Evolutionary conservation across 2,888 invertebrate species (phyloP), one percentile per base, ranked within the genome.

Genomic region (Drosophila mulleri): DNA sequence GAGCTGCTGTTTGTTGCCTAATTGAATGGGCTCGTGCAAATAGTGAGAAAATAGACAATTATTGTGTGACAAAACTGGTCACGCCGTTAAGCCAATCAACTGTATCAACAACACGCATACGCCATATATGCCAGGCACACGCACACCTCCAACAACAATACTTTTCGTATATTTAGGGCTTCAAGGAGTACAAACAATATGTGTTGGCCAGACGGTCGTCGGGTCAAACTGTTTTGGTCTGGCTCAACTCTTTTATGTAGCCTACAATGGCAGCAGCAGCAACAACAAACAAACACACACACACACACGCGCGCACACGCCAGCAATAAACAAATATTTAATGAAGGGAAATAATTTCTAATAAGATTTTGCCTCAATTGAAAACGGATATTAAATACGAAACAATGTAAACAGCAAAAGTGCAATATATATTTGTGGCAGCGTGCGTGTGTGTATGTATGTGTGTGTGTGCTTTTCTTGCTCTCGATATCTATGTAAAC

Each of bases 1-100:
- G 29, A 29, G 29, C 8, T 2, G 29, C 29, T 2, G 29, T 8
- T 57, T 53, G 42, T 45, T 66, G 71, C 52, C 75, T 80, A 85
- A 85, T 82, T 80, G 74, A 74, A 78, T 69, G 67, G 66, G 37
- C 41, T 53, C 48, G 65, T 50, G 78, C 54, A 83, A 84, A 84
- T 74, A 80, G 53, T 59, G 63, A 56, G 65, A 72, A 80, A 75
- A 75, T 80, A 76, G 79, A 79, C 79, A 86, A 88, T 88, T 78
- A 79, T 89, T 87, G 78, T 79, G 29, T 80, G 74, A 71, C 75
- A 76, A 74, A 67, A 70, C 70, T 66, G 71, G 75, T 72, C 82
- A 80, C 78, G 64, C 82, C 75, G 75, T 79, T 74, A 82, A 86
- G 81, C 88, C 88, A 87, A 87, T 87, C 90, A 87, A 81, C 86